Percentiles rank a stretch among this genome's conserved stretches.
phyloP scores from a whole-genome alignment of 2,797 vertebrate species.

The Spondyliosoma cantharus region DNA sequence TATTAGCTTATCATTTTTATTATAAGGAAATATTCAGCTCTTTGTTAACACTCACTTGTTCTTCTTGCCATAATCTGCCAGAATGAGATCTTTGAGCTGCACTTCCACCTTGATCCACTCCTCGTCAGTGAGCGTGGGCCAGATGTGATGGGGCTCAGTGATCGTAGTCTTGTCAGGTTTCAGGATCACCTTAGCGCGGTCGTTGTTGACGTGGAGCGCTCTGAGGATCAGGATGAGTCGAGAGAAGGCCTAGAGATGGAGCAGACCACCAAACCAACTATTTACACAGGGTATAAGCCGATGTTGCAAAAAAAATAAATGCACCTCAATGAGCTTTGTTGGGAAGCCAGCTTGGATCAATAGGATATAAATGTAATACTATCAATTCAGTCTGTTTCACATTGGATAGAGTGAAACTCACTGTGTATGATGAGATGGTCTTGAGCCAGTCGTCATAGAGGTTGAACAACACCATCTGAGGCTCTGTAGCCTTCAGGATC shows the following conservation, averaged over 20 bases:
- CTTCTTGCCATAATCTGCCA: slow-evolving; percentile 99
- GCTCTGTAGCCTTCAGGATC: slow-evolving; percentile 98
- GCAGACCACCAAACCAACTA: slow-evolving; percentile 36
- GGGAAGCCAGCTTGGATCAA: neutral
- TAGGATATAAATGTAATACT: no score
- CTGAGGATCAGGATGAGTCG: slow-evolving; percentile 98
- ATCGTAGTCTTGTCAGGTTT: slow-evolving; percentile 99
- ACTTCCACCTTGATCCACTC: slow-evolving; percentile 99
- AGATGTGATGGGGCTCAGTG: slow-evolving; percentile 99
- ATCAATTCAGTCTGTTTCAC: neutral
- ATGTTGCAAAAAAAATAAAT: slow-evolving; percentile 2
- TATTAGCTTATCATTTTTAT: neutral
- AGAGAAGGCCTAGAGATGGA: slow-evolving; percentile 91
- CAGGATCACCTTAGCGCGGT: slow-evolving; percentile 98
- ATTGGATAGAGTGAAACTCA: slow-evolving; percentile 72
- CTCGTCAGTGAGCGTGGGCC: slow-evolving; percentile 98
- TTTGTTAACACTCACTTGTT: slow-evolving; percentile 91
- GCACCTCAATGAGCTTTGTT: neutral
- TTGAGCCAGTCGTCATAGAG: slow-evolving; percentile 99
- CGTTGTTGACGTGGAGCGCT: slow-evolving; percentile 97
- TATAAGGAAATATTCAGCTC: neutral
- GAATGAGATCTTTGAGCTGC: slow-evolving; percentile 98
- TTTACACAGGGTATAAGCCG: slow-evolving; percentile 36
- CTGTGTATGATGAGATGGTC: slow-evolving; percentile 99
- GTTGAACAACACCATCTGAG: slow-evolving; percentile 99